Evolutionary conservation across 2,888 invertebrate genomes (phyloP), one percentile per base, ranked within the genome.

Genomic region (Caenorhabditis japonica): DNA sequence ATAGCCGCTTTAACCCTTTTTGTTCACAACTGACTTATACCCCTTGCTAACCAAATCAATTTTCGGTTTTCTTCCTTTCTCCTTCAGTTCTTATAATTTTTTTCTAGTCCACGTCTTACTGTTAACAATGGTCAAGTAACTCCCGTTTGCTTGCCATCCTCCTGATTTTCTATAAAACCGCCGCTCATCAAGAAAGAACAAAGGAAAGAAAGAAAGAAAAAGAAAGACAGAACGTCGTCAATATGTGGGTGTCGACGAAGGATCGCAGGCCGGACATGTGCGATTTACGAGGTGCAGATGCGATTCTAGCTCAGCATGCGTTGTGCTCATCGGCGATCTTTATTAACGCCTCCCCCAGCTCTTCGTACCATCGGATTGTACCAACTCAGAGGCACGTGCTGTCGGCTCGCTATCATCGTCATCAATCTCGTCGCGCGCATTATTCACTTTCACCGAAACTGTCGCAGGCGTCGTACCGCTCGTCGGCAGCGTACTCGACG

Each of bases 261-360:
- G 53, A 60, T 66, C 60, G 66, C 61, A 59, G 47, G 46, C 39
- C 66, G 33, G 68, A 74, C 74, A 74, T 74, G 58, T 74, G 74
- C 68, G 74, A 74, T 74, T 74, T 74, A 74, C 74, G 74, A 74
- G 56, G 68, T 74, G 66, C 74, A 74, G 74, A 74, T 74, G 74
- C 68, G 68, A 51, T 72, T 12, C 49, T 72, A 3, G 66, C 66
- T 15, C 56, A 56, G 56, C 66, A 66, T 66, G 61, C 74, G 43
- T 60, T 74, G 61, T 66, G 59, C 68, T 62, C 64, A 25, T 69
- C 74, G 56, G 56, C 74, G 34, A 47, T 66, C 15, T 66, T 59
- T 33, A 19, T 74, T 19, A 60, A 68, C 62, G 56, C 62, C 19
- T 68, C 74, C 10, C 68, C 61, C 33, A 68, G 60, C 33, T 52